Evolutionary conservation across 2,113 vertebrate species (phyloP).

Genomic region (Emydura subglobosa): DNA sequence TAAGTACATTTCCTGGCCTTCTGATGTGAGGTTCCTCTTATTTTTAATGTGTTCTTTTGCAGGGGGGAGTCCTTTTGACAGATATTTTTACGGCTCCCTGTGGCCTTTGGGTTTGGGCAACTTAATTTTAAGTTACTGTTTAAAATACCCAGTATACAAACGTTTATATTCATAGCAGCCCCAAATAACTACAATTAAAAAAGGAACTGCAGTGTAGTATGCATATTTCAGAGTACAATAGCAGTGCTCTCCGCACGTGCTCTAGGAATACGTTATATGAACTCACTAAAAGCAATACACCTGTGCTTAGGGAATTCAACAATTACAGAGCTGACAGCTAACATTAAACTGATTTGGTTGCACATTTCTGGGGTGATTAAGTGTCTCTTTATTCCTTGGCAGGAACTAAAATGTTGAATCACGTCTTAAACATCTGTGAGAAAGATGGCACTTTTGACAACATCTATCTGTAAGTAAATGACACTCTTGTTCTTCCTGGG

Average conservation of each 20-base stretch:
- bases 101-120: neutral
- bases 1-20: neutral
- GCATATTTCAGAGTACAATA: neutral
- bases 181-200: neutral
- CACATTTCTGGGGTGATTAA: conserved; percentile 14
- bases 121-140: neutral
- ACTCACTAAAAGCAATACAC: neutral
- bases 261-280: neutral
- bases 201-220: neutral
- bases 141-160: neutral
- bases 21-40: neutral
- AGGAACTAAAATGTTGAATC: conserved; percentile 99
- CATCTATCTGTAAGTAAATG: conserved; percentile 97
- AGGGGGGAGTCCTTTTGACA: neutral
- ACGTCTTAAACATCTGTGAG: conserved; percentile 99
- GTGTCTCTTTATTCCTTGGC: conserved; percentile 56
- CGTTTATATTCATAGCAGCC: neutral
- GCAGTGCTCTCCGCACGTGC: neutral
- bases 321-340: neutral
- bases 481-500: accelerated
- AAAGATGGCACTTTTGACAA: conserved; percentile 99
- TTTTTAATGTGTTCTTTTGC: neutral
- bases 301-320: neutral
- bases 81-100: neutral
- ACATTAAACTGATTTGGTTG: neutral